A percentile compares a stretch with the other conserved stretches of the same genome.
These are phyloP conservation scores for Synodontis membranacea DNA, from an alignment of 2,113 vertebrate species.

Conservation along the genomic window DNA sequence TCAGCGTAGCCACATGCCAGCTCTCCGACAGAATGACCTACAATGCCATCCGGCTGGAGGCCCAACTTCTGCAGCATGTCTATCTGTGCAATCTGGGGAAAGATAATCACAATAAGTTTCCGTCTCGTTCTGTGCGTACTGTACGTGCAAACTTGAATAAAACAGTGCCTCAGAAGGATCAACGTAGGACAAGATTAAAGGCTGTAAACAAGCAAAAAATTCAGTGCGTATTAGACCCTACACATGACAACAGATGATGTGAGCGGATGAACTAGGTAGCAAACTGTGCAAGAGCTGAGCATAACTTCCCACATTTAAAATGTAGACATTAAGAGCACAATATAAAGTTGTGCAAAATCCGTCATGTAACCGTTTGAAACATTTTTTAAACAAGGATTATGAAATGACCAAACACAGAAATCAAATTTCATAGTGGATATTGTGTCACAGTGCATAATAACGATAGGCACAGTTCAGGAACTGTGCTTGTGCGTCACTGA, in stretches of 20 bases:
- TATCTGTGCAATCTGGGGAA: constrained; percentile 86
- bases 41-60: constrained; percentile 86
- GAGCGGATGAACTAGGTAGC: background rate
- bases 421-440: background rate
- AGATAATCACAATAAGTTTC: background rate
- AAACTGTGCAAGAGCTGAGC: background rate
- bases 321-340: background rate
- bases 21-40: constrained; percentile 94
- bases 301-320: background rate
- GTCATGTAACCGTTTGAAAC: background rate
- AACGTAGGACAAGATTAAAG: background rate
- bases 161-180: too few relatives aligned
- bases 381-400: background rate
- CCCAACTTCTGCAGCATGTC: constrained; percentile 85
- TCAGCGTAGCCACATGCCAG: constrained; percentile 95
- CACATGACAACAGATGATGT: background rate
- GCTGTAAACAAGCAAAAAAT: background rate
- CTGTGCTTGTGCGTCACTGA: background rate
- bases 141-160: background rate
- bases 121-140: background rate
- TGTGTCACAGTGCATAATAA: background rate
- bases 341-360: background rate
- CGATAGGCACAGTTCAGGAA: background rate
- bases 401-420: background rate
- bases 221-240: background rate